Conservation (phyloP, 1,140 invertebrate genomes). For the Zophobas morio region DNA sequence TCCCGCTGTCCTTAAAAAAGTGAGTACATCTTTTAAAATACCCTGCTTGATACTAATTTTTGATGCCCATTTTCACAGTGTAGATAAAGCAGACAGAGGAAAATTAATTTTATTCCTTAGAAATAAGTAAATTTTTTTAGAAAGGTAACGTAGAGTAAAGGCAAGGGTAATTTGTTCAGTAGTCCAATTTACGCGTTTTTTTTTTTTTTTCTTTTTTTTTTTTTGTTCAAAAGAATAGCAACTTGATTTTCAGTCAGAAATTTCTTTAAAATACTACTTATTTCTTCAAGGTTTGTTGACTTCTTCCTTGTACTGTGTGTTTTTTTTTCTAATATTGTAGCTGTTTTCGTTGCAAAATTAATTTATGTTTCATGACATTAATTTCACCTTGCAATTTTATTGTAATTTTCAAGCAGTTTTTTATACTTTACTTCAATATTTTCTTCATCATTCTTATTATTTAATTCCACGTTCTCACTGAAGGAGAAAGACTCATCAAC, state of each 20-base stretch:
- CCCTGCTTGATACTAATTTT: too few species aligned
- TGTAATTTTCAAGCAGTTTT: too few species aligned
- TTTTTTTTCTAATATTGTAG: conserved; percentile 9
- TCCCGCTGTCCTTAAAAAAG: too few species aligned
- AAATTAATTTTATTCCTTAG: conserved; percentile 47
- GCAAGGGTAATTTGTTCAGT: conserved; percentile 37
- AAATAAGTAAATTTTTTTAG: conserved; percentile 51
- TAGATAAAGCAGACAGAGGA: conserved; percentile 50
- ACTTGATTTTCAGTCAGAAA: conserved; percentile 40
- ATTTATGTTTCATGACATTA: too few species aligned
- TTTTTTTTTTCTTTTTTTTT: background rate
- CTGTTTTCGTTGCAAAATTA: too few species aligned
- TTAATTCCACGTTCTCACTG: too few species aligned
- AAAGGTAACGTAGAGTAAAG: conserved; percentile 52
- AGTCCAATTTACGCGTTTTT: conserved; percentile 13
- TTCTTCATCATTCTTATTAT: too few species aligned
- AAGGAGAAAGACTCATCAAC: too few species aligned
- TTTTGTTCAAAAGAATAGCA: conserved; percentile 8
- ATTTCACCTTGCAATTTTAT: too few species aligned
- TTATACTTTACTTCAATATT: too few species aligned
- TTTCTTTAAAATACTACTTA: background rate
- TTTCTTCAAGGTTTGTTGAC: background rate
- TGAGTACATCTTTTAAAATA: too few species aligned
- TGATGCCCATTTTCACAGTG: background rate
- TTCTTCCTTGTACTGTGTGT: background rate